These are phyloP conservation scores for Chiloscyllium punctatum DNA, from an alignment of 2,797 vertebrate species.

Conservation along the genomic window DNA sequence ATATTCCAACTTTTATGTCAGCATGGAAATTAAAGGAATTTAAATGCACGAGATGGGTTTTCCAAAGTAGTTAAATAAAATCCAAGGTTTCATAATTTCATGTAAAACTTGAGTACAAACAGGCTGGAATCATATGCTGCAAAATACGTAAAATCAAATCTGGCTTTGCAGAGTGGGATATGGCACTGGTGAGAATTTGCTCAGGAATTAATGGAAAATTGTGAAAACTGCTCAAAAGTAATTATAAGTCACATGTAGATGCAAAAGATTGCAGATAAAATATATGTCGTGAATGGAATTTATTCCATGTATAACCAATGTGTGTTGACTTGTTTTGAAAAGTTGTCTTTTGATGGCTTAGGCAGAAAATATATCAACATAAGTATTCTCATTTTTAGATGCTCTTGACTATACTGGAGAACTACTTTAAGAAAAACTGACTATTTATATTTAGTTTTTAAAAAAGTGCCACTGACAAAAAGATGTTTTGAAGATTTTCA, in stretches of 20 bases:
- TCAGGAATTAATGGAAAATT: neutral
- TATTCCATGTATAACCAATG: neutral
- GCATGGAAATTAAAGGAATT: neutral
- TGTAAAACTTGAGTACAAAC: neutral
- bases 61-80: neutral
- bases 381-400: neutral
- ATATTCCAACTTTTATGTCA: neutral
- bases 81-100: neutral
- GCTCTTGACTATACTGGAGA: neutral
- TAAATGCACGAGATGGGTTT: neutral
- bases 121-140: neutral
- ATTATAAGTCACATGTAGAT: neutral
- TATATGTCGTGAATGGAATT: neutral
- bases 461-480: too few relatives aligned
- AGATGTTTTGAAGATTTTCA: too few relatives aligned
- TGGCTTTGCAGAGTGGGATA: neutral
- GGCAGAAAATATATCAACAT: neutral
- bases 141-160: neutral
- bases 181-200: neutral
- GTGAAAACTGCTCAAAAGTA: neutral
- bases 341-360: neutral
- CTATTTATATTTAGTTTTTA: neutral
- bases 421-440: neutral
- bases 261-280: neutral
- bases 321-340: neutral